phyloP scores from a whole-genome alignment of 2,797 vertebrate genomes.

The Lacerta agilis region DNA sequence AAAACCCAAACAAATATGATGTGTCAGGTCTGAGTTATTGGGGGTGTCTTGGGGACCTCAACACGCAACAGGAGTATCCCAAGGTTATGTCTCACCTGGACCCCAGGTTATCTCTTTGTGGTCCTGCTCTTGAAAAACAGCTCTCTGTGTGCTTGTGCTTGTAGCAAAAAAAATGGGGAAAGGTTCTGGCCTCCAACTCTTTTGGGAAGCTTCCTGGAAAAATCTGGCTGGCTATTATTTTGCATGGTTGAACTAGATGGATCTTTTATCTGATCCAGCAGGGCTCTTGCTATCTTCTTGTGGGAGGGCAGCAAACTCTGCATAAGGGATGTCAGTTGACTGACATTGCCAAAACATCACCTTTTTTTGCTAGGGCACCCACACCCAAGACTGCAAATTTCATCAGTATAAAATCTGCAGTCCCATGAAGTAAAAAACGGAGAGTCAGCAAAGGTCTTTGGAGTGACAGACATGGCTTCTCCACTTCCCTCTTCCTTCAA shows the following conservation, averaged over 20 bases:
- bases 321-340: neutral
- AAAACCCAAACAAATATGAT: too few relatives aligned
- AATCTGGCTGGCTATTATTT: neutral
- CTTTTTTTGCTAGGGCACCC: neutral
- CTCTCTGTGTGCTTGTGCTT: neutral
- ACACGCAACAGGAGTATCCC: too few relatives aligned
- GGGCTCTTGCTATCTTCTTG: neutral
- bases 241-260: neutral
- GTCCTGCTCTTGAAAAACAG: neutral
- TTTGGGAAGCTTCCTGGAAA: too few relatives aligned
- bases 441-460: constrained; percentile 3
- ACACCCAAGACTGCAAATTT: neutral
- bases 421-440: neutral
- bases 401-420: neutral
- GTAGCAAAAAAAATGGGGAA: neutral
- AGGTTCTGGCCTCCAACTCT: neutral
- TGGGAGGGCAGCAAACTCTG: neutral
- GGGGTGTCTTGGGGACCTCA: too few relatives aligned
- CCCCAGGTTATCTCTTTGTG: too few relatives aligned
- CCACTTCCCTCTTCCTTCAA: neutral
- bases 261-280: neutral
- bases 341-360: neutral
- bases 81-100: too few relatives aligned
- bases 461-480: constrained; percentile 10
- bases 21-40: too few relatives aligned